Percentiles rank a stretch among this genome's conserved stretches.
Conservation (phyloP, 1,140 invertebrate genomes). For the Heliconius hewitsoni region DNA sequence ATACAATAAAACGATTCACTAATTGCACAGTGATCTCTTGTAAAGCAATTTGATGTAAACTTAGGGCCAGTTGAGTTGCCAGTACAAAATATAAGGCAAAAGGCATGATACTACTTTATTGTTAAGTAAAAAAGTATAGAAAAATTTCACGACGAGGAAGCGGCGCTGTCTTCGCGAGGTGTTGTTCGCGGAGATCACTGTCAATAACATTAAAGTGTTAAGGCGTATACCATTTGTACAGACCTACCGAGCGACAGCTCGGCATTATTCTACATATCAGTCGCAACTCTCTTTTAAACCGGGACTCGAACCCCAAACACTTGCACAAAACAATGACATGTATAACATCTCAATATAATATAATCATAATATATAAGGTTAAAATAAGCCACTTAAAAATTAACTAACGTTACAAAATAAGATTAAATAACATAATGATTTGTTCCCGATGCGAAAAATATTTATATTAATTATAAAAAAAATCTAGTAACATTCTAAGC, state of each 20-base stretch:
- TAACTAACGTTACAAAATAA: slow-evolving; percentile 81
- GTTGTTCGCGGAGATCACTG: slow-evolving; percentile 59
- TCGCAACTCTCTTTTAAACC: slow-evolving; percentile 75
- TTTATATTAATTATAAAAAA: slow-evolving; percentile 76
- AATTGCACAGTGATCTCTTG: slow-evolving; percentile 70
- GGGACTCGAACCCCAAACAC: slow-evolving; percentile 70
- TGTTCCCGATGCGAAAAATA: slow-evolving; percentile 80
- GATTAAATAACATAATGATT: slow-evolving; percentile 81
- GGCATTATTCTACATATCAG: slow-evolving; percentile 75
- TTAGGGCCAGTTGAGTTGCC: slow-evolving; percentile 29
- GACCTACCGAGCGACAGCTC: slow-evolving; percentile 59
- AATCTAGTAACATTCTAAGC: slow-evolving; percentile 80
- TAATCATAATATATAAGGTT: slow-evolving; percentile 69
- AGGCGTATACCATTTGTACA: slow-evolving; percentile 78
- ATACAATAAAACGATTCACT: slow-evolving; percentile 80
- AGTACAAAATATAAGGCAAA: slow-evolving; percentile 31
- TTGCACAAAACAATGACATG: slow-evolving; percentile 78
- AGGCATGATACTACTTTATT: slow-evolving; percentile 23
- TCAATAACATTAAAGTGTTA: slow-evolving; percentile 71
- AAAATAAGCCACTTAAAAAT: slow-evolving; percentile 80
- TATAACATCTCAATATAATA: slow-evolving; percentile 80
- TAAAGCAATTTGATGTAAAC: slow-evolving; percentile 33
- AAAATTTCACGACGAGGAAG: slow-evolving; percentile 20
- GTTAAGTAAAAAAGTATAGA: slow-evolving; percentile 36
- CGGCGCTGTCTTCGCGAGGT: slow-evolving; percentile 30